Base-by-base conservation (phyloP, 2,888 invertebrate species). In the Heliconius ismenius region DNA sequence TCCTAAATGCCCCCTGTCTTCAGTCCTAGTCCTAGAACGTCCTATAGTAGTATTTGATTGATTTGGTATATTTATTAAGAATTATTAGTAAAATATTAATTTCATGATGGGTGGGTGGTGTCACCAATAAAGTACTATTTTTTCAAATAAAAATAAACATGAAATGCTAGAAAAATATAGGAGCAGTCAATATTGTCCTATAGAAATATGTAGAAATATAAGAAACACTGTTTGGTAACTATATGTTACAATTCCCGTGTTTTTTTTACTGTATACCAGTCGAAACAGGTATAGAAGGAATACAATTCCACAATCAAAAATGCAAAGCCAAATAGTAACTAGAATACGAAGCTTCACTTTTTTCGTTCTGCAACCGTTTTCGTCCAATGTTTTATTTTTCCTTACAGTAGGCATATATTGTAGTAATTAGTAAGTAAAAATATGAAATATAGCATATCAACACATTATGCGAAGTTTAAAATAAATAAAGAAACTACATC, bases 241-340 rank as follows among this genome's bases (percentile, higher is more conserved):
- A 24, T 13, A 24, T 13, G 4, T 24, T 62, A 62, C 26, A 62
- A 39, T 39, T 24, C 28, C 15, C 13, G 2, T 69, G n/a, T 69
- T 69, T 39, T 54, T 39, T 54, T 18, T 24, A 54, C 54, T 21
- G 2, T 49, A 54, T n/a, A 58, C 32, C 32, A 21, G 15, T 58
- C 28, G 13, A 21, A 54, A 70, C 58, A 58, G 28, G 43, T 60
- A 58, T 21, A 32, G 18, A 24, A 32, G 11, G n/a, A 36, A 54
- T 72, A 36, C 32, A 54, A 28, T 58, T 58, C 32, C 58, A 76
- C 76, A 78, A 78, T 76, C 76, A 78, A 78, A 78, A 78, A 78
- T 76, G 78, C 76, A 78, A 78, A 78, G 54, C 72, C 74, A 60
- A 73, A 63, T 26, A 60, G 69, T 70, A 68, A 69, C 63, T 75